phyloP scores from a whole-genome alignment of 2,888 invertebrate genomes.

The Netelia melanura region DNA sequence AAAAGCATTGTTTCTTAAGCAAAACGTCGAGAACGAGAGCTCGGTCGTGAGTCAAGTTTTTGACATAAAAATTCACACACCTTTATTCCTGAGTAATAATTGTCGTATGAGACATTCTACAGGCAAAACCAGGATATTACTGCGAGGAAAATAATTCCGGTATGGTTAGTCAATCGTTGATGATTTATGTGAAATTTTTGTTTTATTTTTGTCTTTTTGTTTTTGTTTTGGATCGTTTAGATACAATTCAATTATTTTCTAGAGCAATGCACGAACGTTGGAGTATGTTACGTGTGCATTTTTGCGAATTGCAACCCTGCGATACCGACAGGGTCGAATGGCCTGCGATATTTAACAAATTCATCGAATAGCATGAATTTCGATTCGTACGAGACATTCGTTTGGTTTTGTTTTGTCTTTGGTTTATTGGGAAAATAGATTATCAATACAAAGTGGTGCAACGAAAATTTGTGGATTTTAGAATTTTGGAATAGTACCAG shows the following conservation, averaged over 20 bases:
- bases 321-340: slow-evolving; percentile 34
- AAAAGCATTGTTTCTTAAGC: slow-evolving; percentile 57
- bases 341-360: slow-evolving; percentile 34
- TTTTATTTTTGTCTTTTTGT: slow-evolving; percentile 17
- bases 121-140: slow-evolving; percentile 61
- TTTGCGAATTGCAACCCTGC: slow-evolving; percentile 4
- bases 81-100: slow-evolving; percentile 31
- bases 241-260: slow-evolving; percentile 36
- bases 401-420: slow-evolving; percentile 4
- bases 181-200: slow-evolving; percentile 51
- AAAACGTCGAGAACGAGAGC: slow-evolving; percentile 46
- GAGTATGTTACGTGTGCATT: slow-evolving; percentile 16
- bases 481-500: too few relatives aligned
- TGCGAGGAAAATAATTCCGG: slow-evolving; percentile 47
- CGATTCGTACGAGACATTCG: slow-evolving; percentile 28
- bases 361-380: slow-evolving; percentile 51
- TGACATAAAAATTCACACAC: slow-evolving; percentile 32
- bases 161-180: slow-evolving; percentile 68
- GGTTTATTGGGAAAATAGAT: slow-evolving; percentile 45
- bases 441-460: not conserved
- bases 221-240: slow-evolving; percentile 21
- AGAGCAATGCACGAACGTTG: slow-evolving; percentile 44
- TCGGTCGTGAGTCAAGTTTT: slow-evolving; percentile 11
- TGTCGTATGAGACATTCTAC: slow-evolving; percentile 60
- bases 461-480: not conserved